These are phyloP conservation scores for Arvicanthis niloticus DNA, from an alignment of 2,113 vertebrate species.

Conservation along the genomic window DNA sequence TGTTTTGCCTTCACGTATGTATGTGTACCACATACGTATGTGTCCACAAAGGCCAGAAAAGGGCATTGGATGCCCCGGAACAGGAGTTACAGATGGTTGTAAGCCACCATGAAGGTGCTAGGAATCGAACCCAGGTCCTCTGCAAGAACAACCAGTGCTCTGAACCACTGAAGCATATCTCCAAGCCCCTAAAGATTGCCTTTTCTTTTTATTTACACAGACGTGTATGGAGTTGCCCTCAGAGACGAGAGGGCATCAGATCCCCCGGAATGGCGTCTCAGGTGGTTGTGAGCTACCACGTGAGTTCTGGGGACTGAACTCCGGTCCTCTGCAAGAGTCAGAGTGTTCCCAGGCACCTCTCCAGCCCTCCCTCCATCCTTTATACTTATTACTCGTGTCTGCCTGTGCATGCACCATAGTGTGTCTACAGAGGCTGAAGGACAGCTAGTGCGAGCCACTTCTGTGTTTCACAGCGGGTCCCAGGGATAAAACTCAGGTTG, in stretches of 20 bases:
- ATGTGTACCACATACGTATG: too few relatives aligned
- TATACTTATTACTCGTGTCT: neutral
- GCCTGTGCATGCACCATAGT: neutral
- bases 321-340: neutral
- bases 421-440: neutral
- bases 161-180: neutral
- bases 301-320: neutral
- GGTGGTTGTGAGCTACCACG: neutral
- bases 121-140: neutral
- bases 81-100: neutral
- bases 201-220: neutral
- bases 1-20: neutral
- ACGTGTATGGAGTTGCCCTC: neutral
- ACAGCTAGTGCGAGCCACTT: neutral
- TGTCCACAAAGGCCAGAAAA: neutral
- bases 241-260: neutral
- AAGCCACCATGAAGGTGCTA: neutral
- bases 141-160: neutral
- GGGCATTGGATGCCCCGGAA: neutral
- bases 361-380: neutral
- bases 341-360: neutral
- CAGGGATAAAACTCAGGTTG: neutral
- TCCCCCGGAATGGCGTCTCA: neutral
- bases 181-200: neutral
- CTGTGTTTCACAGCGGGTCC: too few relatives aligned